Evolutionary conservation across 1,140 invertebrate genomes (phyloP).

Genomic region (Aphis craccivora): DNA sequence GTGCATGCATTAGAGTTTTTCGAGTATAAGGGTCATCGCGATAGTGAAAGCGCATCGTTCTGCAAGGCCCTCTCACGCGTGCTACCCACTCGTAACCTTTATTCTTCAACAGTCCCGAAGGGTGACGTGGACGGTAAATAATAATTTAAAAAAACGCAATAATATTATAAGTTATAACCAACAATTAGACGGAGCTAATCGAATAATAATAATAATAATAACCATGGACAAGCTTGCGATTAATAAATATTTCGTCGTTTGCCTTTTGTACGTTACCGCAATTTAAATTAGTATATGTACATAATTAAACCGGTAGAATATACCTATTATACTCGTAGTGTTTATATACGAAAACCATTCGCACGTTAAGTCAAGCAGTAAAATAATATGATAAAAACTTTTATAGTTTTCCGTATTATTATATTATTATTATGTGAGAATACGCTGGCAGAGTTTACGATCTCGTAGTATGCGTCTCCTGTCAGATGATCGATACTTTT

Average conservation of each 20-base stretch:
- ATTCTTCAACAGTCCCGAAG: not conserved
- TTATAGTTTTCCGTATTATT: not conserved
- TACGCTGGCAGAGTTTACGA: not conserved
- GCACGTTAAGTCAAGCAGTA: not conserved
- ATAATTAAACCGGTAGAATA: not conserved
- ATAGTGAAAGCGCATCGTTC: not conserved
- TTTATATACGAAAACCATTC: not conserved
- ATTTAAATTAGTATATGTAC: no score
- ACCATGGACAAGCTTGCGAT: not conserved
- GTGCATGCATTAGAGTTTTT: not conserved
- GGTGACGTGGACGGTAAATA: not conserved
- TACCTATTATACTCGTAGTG: not conserved
- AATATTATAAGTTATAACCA: not conserved
- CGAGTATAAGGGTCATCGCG: conserved; percentile 18
- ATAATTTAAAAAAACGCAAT: not conserved
- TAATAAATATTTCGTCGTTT: not conserved
- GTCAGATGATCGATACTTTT: not conserved
- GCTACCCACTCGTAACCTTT: not conserved
- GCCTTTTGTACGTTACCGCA: not conserved
- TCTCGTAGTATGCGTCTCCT: not conserved
- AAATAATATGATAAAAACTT: not conserved
- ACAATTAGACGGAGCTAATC: not conserved
- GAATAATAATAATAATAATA: not conserved
- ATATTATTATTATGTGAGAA: not conserved
- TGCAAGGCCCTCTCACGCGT: not conserved